Conservation (phyloP, 2,888 invertebrate genomes). For the Clunio marinus region DNA sequence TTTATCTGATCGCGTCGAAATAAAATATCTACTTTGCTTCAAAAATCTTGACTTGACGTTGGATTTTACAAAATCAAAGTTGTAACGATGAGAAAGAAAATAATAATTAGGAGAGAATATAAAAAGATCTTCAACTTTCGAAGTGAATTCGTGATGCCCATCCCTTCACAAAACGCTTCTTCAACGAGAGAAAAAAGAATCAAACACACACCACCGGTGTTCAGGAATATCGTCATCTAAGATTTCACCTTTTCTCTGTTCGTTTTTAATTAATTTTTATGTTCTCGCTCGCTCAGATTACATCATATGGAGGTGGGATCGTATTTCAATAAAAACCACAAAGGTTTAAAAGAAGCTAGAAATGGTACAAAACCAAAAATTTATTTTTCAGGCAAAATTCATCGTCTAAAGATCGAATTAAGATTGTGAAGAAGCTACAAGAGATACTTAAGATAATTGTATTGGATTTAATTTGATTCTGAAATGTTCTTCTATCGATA, state of each 20-base stretch:
- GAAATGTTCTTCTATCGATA: neutral
- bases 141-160: constrained; percentile 24
- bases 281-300: constrained; percentile 31
- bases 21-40: neutral
- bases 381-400: constrained; percentile 14
- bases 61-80: no score
- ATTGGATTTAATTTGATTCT: constrained; percentile 35
- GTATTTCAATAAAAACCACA: neutral
- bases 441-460: constrained; percentile 37
- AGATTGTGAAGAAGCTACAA: constrained; percentile 25
- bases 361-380: neutral
- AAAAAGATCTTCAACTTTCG: constrained; percentile 13
- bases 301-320: constrained; percentile 12
- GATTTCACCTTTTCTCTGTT: constrained; percentile 39
- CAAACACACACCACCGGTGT: no score
- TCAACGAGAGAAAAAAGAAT: neutral
- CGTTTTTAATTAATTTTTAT: constrained; percentile 37
- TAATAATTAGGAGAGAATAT: constrained; percentile 26
- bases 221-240: constrained; percentile 7
- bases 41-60: no score
- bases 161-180: neutral
- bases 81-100: constrained; percentile 20
- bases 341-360: constrained; percentile 11
- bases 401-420: constrained; percentile 14
- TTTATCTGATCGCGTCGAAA: neutral